Base-by-base conservation (phyloP, 1,140 invertebrate genomes). In the Drosophila sp. region DNA sequence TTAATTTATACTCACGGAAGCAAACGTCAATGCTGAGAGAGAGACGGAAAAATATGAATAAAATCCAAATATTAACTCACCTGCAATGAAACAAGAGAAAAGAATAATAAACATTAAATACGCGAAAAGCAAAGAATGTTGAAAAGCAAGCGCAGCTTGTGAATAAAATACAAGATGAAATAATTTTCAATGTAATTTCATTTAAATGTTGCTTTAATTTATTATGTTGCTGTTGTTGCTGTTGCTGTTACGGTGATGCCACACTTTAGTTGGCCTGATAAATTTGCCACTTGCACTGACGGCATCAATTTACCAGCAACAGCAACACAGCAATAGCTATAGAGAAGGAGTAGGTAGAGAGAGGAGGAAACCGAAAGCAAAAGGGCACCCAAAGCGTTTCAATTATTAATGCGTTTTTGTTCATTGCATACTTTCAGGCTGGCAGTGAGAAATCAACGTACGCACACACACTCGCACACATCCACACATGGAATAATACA, bases 371-470 rank as follows among this genome's bases (percentile, higher is more conserved):
- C 29, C 23, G 30, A 29, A 38, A 38, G 35, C 40, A 75, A 75
- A 72, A 75, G 72, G 72, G 72, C 73, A 54, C 72, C 68, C 80
- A 74, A 75, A 82, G 83, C 71, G 68, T 64, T 69, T 87, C 68
- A 87, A 87, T 84, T 89, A 87, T 87, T 87, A 89, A 87, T 84
- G 83, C 70, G 80, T 69, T 87, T 80, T 72, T 89, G 80, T 76
- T 89, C 83, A 77, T 72, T 89, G 83, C 83, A 87, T 89, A 87
- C 83, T 87, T 87, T 89, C 63, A 72, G 83, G 84, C 80, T 77
- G 79, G 66, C 80, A 72, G 44, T 68, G 72, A 76, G 66, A 87
- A 86, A 82, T 85, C 73, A 84, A 68, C 81, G 68, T 65, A 68
- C 70, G 54, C 76, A 82, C 70, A 78, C 32, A 50, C 33, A 44